These are phyloP conservation scores for Lytechinus variegatus DNA, from an alignment of 35 echinoderm and acorn worm genomes.

Conservation along the genomic window DNA sequence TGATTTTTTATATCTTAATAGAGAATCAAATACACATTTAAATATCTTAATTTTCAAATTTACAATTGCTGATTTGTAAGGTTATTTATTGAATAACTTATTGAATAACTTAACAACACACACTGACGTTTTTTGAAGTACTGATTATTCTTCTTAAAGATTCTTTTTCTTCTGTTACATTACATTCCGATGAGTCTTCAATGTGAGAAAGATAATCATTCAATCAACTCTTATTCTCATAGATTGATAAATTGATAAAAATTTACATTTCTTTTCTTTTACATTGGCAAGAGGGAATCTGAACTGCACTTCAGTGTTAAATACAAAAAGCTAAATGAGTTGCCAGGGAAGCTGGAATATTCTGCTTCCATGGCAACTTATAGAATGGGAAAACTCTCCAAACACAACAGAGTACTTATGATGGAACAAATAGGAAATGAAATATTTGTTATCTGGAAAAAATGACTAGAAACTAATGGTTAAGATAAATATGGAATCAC, in stretches of 20 bases:
- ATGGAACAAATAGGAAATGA: not conserved
- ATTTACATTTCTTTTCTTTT: not conserved
- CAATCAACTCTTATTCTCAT: not conserved
- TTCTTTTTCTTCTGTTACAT: not conserved
- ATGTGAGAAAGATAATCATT: not conserved
- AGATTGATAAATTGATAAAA: not conserved
- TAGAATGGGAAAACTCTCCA: not conserved
- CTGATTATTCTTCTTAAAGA: not conserved
- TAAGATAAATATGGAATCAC: not conserved
- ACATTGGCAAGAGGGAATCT: not conserved
- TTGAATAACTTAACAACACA: not conserved
- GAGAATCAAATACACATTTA: no score
- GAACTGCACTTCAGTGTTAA: not conserved
- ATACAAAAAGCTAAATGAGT: not conserved
- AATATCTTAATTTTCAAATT: not conserved
- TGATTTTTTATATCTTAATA: no score
- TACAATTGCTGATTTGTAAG: not conserved
- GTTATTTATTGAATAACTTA: not conserved
- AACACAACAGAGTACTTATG: not conserved
- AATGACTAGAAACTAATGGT: not conserved
- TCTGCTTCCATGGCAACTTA: not conserved
- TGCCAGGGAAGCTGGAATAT: not conserved
- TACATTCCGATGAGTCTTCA: not conserved
- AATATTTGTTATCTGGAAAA: not conserved
- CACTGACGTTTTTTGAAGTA: not conserved